Evolutionary conservation across 2,797 vertebrate genomes (phyloP), one percentile per base, ranked within the genome.

Genomic region (Fistularia commersonii): DNA sequence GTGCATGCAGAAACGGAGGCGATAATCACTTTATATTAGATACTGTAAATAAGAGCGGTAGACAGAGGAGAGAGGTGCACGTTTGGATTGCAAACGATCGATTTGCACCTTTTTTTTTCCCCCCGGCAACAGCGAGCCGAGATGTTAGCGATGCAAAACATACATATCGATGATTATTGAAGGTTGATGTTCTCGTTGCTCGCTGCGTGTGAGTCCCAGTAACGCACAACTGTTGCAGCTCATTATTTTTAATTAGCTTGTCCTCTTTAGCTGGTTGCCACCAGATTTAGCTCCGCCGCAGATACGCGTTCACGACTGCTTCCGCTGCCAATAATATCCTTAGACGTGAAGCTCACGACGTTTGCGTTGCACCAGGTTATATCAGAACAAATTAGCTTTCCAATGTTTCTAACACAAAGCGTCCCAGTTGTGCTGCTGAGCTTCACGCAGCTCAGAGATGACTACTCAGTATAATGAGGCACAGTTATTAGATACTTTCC

Each of bases 241-340:
- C 67, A 58, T 78, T 74, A 64, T 63, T 66, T 84, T 74, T 70
- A 77, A 74, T 76, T 44, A 70, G 54, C 45, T 33, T 31, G 48
- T 45, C 32, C 6, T 48, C 60, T 59, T 51, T 32, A 39, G 40
- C 41, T 35, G 35, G 35, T 61, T 57, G 39, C 12, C 13, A 52
- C 47, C 49, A 36, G 45, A 45, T 69, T 70, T 54, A 57, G 40
- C 37, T 59, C 14, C 1, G 5, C 37, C 13, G 32, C 45, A 32
- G 32, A 37, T 42, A 7, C 35, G 23, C 41, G 33, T 41, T 48
- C 43, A 41, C 33, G 48, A 9, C 39, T 41, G 49, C 45, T 52
- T 34, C 11, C 9, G 15, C 36, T 48, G 56, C 37, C 52, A 51
- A 51, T 48, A 61, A 61, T 36, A 50, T 53, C 48, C 48, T 57